phyloP scores from a whole-genome alignment of 2,888 invertebrate genomes.

The Temnothorax ravouxi region DNA sequence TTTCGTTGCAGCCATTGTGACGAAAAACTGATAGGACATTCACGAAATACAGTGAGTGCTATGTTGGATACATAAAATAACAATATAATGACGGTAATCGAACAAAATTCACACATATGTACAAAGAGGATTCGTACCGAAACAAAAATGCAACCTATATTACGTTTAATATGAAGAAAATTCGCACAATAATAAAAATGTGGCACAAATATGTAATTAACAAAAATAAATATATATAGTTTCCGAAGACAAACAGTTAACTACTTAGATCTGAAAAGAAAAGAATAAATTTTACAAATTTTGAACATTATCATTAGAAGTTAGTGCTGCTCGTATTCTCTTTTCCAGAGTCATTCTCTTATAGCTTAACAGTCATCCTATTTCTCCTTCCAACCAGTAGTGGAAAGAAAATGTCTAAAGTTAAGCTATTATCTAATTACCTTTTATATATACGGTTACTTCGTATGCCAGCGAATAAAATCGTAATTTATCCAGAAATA shows the following conservation, averaged over 20 bases:
- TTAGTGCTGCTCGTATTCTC: neutral
- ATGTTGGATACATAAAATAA: constrained; percentile 5
- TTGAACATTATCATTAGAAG: neutral
- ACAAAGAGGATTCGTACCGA: neutral
- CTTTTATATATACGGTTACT: neutral
- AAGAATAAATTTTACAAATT: neutral
- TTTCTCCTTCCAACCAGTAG: neutral
- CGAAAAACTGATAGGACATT: constrained; percentile 21
- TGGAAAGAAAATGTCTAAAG: neutral
- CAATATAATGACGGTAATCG: constrained; percentile 25
- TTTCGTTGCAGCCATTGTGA: constrained; percentile 15
- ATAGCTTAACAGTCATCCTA: neutral
- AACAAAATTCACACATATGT: constrained; percentile 10
- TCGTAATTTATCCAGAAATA: neutral
- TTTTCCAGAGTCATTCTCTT: neutral
- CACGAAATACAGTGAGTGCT: neutral
- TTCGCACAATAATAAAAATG: constrained; percentile 2
- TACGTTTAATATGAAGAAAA: constrained; percentile 6
- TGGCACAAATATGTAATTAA: neutral
- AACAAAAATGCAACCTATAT: constrained; percentile 1
- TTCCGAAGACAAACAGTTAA: neutral
- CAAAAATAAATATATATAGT: neutral
- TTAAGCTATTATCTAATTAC: neutral
- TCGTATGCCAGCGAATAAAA: neutral
- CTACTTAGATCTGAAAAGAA: neutral